Percentiles rank a stretch among this genome's conserved stretches.
These are phyloP conservation scores for Darevskia mixta DNA, from an alignment of 2,797 vertebrate genomes.

Conservation along the genomic window DNA sequence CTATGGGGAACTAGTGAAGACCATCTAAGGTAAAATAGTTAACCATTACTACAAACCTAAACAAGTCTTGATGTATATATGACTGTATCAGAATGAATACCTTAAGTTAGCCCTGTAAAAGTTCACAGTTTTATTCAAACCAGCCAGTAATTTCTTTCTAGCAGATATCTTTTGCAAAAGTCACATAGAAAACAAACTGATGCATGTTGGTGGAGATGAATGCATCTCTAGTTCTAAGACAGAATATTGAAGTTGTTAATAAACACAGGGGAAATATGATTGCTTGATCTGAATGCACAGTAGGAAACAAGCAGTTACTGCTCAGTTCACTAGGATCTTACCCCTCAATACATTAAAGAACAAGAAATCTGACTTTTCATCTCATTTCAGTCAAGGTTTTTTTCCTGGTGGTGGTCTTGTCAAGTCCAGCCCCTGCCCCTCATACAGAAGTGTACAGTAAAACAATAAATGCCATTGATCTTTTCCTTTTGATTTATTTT, in stretches of 20 bases:
- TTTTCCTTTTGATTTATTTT: conserved; percentile 76
- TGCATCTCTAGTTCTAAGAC: conserved; percentile 67
- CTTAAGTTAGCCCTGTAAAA: background rate
- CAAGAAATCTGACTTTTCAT: conserved; percentile 79
- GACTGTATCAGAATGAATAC: conserved; percentile 13
- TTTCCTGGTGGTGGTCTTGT: conserved; percentile 76
- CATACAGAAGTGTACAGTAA: conserved; percentile 77
- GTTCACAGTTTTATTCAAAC: conserved; percentile 47
- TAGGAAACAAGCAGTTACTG: conserved; percentile 76
- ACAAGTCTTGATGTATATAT: background rate
- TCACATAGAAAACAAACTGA: conserved; percentile 40
- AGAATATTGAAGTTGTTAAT: conserved; percentile 70
- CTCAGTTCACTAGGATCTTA: conserved; percentile 78
- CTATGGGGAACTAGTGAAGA: background rate
- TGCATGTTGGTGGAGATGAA: conserved; percentile 59
- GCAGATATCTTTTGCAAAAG: conserved; percentile 62
- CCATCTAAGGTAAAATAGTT: background rate
- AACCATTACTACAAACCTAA: background rate
- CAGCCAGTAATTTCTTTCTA: conserved; percentile 47
- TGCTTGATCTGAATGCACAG: conserved; percentile 75
- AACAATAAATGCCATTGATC: conserved; percentile 75
- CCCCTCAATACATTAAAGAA: conserved; percentile 80
- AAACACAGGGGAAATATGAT: conserved; percentile 63
- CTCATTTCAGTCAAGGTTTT: conserved; percentile 76
- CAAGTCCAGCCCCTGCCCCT: conserved; percentile 74